Evolutionary conservation across 2,888 invertebrate species (phyloP), one percentile per base, ranked within the genome.

Genomic region (Eilema depressum): DNA sequence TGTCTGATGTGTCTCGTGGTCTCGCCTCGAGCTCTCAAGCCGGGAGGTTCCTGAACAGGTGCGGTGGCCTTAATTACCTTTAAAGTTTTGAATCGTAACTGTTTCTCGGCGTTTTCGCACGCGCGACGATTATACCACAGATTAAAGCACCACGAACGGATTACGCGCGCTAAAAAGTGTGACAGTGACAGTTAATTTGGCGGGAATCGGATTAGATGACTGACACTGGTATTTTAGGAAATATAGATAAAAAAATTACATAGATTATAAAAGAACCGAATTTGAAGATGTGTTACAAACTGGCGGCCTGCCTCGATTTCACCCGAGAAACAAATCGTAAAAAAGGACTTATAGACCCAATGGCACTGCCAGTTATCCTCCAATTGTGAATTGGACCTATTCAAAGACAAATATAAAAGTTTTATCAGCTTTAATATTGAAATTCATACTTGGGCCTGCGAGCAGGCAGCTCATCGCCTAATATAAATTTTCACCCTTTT

Each of bases 141-240:
- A 81, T 83, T 77, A 83, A 74, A 74, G 57, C 73, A 75, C 73
- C 79, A 71, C 77, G 75, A 75, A 74, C 68, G 73, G 72, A 57
- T 74, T 76, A 71, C 67, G 68, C 76, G 79, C 75, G 77, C 73
- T 70, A 78, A 75, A 82, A 82, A 69, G 59, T 78, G 67, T 80
- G 73, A 81, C 80, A 81, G 76, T 78, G 81, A 81, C 76, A 82
- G 78, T 78, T 82, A 63, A 80, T 82, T 81, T 80, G 74, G 80
- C 75, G 76, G 78, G 75, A 75, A 75, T 74, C 57, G 69, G n/a
- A 57, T 66, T 66, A 62, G n/a, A n/a, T 23, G 53, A 10, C 23
- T 30, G 57, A 57, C 56, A 23, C 20, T 53, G 20, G 47, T 47
- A 1, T 47, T 47, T 47, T 7, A 47, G 25, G 8, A 47, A n/a